Base-by-base conservation (phyloP, 2,888 invertebrate species). In the Trachelus iudaicus region DNA sequence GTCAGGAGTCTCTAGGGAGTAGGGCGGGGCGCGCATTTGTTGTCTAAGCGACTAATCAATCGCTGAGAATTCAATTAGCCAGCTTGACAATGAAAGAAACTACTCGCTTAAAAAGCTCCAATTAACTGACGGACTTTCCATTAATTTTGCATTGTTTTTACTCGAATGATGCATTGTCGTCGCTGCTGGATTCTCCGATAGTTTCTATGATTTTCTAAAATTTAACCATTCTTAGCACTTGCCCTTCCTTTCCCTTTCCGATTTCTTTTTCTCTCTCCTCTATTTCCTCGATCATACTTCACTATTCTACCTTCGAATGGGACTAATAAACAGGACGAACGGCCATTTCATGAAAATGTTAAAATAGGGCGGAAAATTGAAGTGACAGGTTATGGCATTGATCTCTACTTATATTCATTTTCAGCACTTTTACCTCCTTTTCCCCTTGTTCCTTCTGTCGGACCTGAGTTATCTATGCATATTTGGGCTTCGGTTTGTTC, bases 1-100 rank as follows among this genome's bases (percentile, higher is more conserved):
- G 87, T 89, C 87, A 79, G 23, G 23, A 56, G 40, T 56, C 40
- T 23, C 40, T 23, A 56, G 40, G 13, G 40, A 40, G 40, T 9
- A 23, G 40, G 40, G 6, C 40, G 40, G 15, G 40, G 23, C 87
- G 87, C 88, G 89, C 84, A 88, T 87, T 88, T 85, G 85, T 86
- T 84, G 82, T 88, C 86, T 81, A 85, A 87, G 83, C 79, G 85
- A 85, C 86, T 80, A 56, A 56, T 23, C 1, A 6, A 56, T 56
- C 23, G 23, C 23, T 56, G 23, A 56, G 40, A 56, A 56, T 56
- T 15, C 2, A 56, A 56, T 56, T 56, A 56, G 40, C 40, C 40
- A 56, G 23, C 40, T 23, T 56, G 23, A 56, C 40, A 56, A 56
- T 56, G 40, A 56, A 56, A 56, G 1, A 56, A 56, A 56, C 23